Percentiles rank a stretch among this genome's conserved stretches.
Evolutionary conservation across 2,888 invertebrate genomes (phyloP).

Genomic region (Griposia aprilina): DNA sequence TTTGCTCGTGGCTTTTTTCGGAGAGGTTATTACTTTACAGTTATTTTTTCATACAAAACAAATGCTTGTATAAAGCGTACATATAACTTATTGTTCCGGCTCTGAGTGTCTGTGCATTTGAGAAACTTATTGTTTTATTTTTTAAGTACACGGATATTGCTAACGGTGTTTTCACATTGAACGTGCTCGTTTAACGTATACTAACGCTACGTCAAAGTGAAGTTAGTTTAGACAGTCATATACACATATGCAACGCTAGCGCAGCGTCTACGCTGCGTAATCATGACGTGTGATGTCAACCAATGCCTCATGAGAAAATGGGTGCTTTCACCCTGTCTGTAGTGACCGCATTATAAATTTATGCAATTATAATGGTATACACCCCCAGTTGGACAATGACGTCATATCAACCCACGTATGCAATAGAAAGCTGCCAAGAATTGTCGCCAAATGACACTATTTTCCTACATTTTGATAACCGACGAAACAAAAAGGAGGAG

Average conservation of each 20-base stretch:
- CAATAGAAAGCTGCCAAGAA: slow-evolving; percentile 24
- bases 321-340: neutral
- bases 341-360: neutral
- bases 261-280: neutral
- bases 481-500: too few species aligned
- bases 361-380: neutral
- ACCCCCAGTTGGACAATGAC: slow-evolving; percentile 1
- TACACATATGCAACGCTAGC: neutral
- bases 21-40: neutral
- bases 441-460: slow-evolving; percentile 14
- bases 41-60: neutral
- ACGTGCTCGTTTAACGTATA: neutral
- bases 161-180: neutral
- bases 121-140: too few species aligned
- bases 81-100: neutral
- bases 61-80: neutral
- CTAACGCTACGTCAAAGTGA: neutral
- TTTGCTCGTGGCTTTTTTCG: neutral
- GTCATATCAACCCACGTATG: slow-evolving; percentile 21
- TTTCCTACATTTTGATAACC: neutral
- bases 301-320: neutral
- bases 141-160: neutral
- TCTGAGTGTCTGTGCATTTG: neutral
- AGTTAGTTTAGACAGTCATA: neutral
- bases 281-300: neutral